Evolutionary conservation across 2,113 vertebrate species (phyloP), one percentile per base, ranked within the genome.

Genomic region (Rhea americana): DNA sequence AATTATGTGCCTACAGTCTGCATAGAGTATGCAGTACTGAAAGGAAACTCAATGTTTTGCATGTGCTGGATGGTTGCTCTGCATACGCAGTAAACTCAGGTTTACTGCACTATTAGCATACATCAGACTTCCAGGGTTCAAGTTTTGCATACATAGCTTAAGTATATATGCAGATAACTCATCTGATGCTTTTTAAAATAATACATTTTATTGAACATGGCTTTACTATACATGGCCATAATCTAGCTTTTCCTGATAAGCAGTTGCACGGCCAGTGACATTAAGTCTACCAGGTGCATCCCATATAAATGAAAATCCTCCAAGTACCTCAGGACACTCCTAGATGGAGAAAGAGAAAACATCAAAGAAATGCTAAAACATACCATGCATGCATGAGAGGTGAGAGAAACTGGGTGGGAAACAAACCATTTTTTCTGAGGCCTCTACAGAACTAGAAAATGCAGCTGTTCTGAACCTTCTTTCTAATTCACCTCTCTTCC

Each of bases 1-100:
- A 72, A 35, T 39, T 11, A 11, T 1, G 19, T 19, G 28, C 37
- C 22, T 1, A 0, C 7, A 5, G 1, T 14, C 16, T 30, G 25
- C 7, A 28, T 32, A 78, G 28, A 13, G 4, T 7, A 28, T 5
- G 5, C 22, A 68, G 19, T 4, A 11, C 15, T 56, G 17, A 32
- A 37, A 8, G 24, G 26, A 55, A 9, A 3, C 47, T 28, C 2
- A 3, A 6, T 35, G 30, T 26, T 72, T 45, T 43, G 20, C 5
- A 8, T 1, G 6, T 45, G 51, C 56, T 47, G 50, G 7, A 4
- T 11, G 6, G 7, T 5, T 77, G 65, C 25, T 78, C 15, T 75
- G 56, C 45, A 2, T 2, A 10, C 13, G 7, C 25, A 32, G 8
- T 3, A 3, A 13, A 37, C 5, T 35, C 35, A 35, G 35, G 35